Evolutionary conservation across 2,113 vertebrate species (phyloP), one percentile per base, ranked within the genome.

Genomic region (Vulpes vulpes): DNA sequence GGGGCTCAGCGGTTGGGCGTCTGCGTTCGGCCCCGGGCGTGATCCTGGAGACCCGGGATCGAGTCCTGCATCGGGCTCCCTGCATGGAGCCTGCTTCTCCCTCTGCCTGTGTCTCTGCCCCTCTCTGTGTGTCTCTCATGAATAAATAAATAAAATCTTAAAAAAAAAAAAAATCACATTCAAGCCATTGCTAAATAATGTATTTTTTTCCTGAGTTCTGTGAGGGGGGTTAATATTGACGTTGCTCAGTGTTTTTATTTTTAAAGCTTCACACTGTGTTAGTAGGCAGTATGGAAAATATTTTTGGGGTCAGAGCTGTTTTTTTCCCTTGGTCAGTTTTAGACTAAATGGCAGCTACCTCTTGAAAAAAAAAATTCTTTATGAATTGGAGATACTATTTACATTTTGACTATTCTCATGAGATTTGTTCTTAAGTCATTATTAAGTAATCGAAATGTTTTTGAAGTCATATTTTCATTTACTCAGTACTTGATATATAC

Each of bases 281-380:
- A 64, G 59, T 51, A 79, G 64, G 60, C 27, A 17, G 49, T 43
- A 67, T 73, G 96, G 85, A 89, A 91, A 94, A 67, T 93, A 62
- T 51, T 86, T 93, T 91, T 12, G 20, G 64, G 38, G 53, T 89
- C 76, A 71, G 64, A 92, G 69, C 85, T 94, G 43, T 81, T 97
- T 93, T 95, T 91, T 93, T 30, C 81, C 23, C 64, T 76, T 57
- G 65, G 60, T 85, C 65, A 67, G 59, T 92, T 95, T 91, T 60
- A 85, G 65, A 85, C 25, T 51, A 73, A 85, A 83, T 90, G 83
- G 89, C 43, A 91, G 8, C 51, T 79, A 23, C 30, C 22, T 69
- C 16, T 88, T 78, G n/a, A 1, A 14, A 43, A 93, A 80, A 91
- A 16, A 92, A 71, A 85, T 76, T 92, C 51, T 80, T 73, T 32